A percentile compares a stretch with the other conserved stretches of the same genome.
Conservation (phyloP, 2,888 invertebrate species). For the Adela reaumurella region DNA sequence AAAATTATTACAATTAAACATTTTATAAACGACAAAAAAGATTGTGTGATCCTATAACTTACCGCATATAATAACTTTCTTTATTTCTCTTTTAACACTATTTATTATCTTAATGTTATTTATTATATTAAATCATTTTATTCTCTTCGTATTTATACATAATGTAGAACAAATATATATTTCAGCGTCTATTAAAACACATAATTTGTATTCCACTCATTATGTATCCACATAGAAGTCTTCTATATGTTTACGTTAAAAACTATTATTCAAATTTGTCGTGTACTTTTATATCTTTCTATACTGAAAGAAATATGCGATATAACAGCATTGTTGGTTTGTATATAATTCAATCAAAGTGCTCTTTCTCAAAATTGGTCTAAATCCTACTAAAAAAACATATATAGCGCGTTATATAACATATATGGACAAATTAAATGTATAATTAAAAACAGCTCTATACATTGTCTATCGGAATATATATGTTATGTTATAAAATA, state of each 20-base stretch:
- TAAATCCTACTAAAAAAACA: too few relatives aligned
- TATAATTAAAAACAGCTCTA: too few relatives aligned
- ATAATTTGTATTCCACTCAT: slow-evolving; percentile 26
- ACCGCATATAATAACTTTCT: slow-evolving; percentile 39
- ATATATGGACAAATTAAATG: too few relatives aligned
- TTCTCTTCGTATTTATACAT: slow-evolving; percentile 24
- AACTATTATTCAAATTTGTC: neutral
- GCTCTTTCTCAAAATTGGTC: too few relatives aligned
- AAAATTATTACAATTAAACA: slow-evolving; percentile 24
- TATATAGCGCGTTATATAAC: too few relatives aligned
- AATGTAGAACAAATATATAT: neutral
- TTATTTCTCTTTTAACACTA: slow-evolving; percentile 54
- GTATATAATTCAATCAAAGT: too few relatives aligned
- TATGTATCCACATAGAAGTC: neutral
- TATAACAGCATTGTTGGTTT: too few relatives aligned
- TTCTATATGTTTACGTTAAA: neutral
- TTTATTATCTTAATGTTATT: slow-evolving; percentile 50
- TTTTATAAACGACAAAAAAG: slow-evolving; percentile 32
- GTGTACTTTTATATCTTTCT: neutral
- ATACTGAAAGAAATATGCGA: too few relatives aligned
- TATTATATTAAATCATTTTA: slow-evolving; percentile 52
- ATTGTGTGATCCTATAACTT: slow-evolving; percentile 37
- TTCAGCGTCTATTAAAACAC: neutral
- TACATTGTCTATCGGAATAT: too few relatives aligned
- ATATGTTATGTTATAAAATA: too few relatives aligned